Evolutionary conservation across 2,113 vertebrate species (phyloP), one percentile per base, ranked within the genome.

Genomic region (Crocuta crocuta): DNA sequence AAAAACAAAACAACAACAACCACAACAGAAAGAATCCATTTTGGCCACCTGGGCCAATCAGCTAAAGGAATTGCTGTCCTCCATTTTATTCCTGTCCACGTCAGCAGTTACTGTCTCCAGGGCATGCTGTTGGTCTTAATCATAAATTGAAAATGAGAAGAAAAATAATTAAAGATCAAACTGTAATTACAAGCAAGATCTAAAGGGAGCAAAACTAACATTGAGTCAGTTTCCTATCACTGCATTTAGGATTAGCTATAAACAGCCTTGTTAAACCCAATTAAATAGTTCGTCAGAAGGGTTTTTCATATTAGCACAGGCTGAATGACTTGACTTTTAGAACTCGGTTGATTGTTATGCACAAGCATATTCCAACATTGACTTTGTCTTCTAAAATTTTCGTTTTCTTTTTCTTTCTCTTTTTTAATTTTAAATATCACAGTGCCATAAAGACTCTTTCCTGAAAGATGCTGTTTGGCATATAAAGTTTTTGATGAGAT

Each of bases 101-200:
- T 98, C 98, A 98, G 98, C 98, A 97, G 53, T 98, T 98, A 78
- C 61, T 45, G 55, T 97, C 98, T 98, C 98, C 9, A 89, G 98
- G 97, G 98, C 96, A 98, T 97, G 92, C 1, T 98, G 50, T 94
- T 96, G 92, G 91, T 98, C 98, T 98, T 98, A 98, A 98, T 98
- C 97, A 98, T 98, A 99, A 99, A 99, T 98, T 98, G 97, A 98
- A 98, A 98, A 98, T 96, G 98, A 96, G 89, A 98, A 85, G 96
- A 98, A 98, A 95, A 98, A 98, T 99, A 99, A 99, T 99, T 99
- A 98, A 98, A 98, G 74, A 98, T 70, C 92, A 98, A 98, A 98
- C 88, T 98, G 93, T 98, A 99, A 98, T 99, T 99, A 99, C 98
- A 94, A 98, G 79, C 88, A 98, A 98, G 89, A 98, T 98, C 98